These are phyloP conservation scores for Rhea americana DNA, from an alignment of 2,113 vertebrate species.

Conservation along the genomic window DNA sequence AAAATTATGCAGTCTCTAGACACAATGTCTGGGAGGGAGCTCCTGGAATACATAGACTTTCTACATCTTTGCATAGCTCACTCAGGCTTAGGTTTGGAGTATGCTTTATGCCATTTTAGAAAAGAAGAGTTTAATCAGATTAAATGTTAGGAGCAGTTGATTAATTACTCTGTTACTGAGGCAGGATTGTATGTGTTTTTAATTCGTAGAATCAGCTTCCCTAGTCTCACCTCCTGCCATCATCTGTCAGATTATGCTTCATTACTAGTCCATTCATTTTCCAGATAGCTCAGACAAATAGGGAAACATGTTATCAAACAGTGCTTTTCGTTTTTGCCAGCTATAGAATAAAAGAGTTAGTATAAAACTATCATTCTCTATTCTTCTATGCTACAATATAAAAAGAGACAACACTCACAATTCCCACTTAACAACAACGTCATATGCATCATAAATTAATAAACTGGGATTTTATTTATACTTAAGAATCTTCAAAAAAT, in stretches of 20 bases:
- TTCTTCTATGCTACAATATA: background rate
- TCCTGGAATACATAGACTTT: background rate
- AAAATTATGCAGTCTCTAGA: background rate
- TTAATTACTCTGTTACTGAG: constrained; percentile 63
- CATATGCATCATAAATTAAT: background rate
- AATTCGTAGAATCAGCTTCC: constrained; percentile 48
- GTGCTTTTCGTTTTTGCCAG: constrained; percentile 13
- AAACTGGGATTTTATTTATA: background rate
- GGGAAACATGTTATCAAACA: background rate
- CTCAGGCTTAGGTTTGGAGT: constrained; percentile 11
- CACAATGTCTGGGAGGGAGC: background rate
- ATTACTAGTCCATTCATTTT: constrained; percentile 55
- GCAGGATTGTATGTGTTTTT: constrained; percentile 43
- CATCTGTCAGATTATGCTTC: constrained; percentile 60
- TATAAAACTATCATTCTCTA: background rate
- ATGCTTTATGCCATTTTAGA: constrained; percentile 16
- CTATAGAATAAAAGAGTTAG: background rate
- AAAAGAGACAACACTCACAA: background rate
- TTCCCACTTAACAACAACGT: background rate
- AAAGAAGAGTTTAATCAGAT: constrained; percentile 67
- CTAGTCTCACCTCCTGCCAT: constrained; percentile 38
- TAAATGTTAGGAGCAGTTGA: constrained; percentile 34
- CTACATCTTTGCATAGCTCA: background rate
- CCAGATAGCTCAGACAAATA: constrained; percentile 17
- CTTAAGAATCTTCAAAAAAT: background rate